Evolutionary conservation across 2,888 invertebrate species (phyloP).

Genomic region (Himalopsyche japonica): DNA sequence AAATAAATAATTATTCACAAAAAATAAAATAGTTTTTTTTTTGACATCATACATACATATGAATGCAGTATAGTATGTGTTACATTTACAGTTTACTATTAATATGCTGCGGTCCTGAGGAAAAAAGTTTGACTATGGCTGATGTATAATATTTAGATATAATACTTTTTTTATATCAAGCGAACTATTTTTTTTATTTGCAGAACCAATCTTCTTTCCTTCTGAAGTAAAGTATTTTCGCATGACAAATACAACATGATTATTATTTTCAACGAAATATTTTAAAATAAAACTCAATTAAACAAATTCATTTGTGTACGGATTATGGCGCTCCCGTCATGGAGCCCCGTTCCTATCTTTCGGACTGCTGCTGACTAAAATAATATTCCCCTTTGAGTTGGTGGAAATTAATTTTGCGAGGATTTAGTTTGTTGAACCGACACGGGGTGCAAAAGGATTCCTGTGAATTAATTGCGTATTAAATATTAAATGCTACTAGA

Average conservation of each 20-base stretch:
- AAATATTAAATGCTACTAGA: slow-evolving; percentile 41
- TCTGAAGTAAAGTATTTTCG: background rate
- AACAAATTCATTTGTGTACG: slow-evolving; percentile 3
- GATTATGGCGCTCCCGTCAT: background rate
- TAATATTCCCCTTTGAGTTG: slow-evolving; percentile 16
- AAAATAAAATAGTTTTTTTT: too few relatives aligned
- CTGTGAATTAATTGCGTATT: slow-evolving; percentile 40
- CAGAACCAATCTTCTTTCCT: too few relatives aligned
- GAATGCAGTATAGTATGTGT: too few relatives aligned
- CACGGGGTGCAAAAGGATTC: slow-evolving; percentile 30
- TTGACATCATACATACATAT: too few relatives aligned
- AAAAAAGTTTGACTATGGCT: too few relatives aligned
- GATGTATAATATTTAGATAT: too few relatives aligned
- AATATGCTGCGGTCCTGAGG: too few relatives aligned
- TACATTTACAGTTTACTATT: too few relatives aligned
- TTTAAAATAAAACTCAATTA: slow-evolving; percentile 10
- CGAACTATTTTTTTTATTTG: too few relatives aligned
- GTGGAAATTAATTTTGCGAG: slow-evolving; percentile 39
- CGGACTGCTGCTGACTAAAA: background rate
- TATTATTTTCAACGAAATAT: background rate
- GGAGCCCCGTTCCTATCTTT: background rate
- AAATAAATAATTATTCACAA: too few relatives aligned
- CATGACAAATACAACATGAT: background rate
- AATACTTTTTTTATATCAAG: background rate
- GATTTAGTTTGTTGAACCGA: slow-evolving; percentile 38